Percentiles rank a stretch among this genome's conserved stretches.
Conservation (phyloP, 2,797 vertebrate genomes). For the Catostomus latipinnis region DNA sequence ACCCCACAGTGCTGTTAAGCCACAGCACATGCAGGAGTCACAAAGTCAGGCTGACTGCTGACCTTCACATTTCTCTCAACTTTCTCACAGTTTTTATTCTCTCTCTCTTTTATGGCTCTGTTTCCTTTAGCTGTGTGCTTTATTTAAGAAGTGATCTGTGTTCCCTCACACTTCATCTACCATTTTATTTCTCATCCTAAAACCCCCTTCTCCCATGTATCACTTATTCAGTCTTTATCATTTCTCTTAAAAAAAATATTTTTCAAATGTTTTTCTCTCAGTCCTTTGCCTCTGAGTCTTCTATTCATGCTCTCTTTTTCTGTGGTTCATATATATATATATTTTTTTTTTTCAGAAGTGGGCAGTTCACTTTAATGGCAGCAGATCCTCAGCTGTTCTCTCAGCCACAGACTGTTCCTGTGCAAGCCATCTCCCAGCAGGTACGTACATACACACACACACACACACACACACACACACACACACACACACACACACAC, state of each 20-base stretch:
- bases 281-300: background rate
- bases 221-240: background rate
- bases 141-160: constrained; percentile 26
- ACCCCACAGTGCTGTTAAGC: background rate
- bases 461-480: constrained; percentile 27
- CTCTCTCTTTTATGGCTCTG: background rate
- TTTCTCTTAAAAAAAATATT: constrained; percentile 15
- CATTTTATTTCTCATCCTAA: background rate
- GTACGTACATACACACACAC: constrained; percentile 67
- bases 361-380: constrained; percentile 81
- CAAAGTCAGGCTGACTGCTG: constrained; percentile 9
- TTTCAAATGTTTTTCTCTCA: background rate
- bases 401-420: constrained; percentile 73
- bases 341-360: constrained; percentile 73
- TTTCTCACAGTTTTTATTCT: constrained; percentile 3
- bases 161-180: background rate
- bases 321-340: background rate
- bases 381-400: constrained; percentile 78
- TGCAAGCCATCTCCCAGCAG: constrained; percentile 84
- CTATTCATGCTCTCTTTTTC: background rate
- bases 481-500: constrained; percentile 19
- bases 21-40: background rate
- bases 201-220: background rate
- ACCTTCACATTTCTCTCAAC: constrained; percentile 26
- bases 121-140: constrained; percentile 17